Evolutionary conservation across 2,113 vertebrate species (phyloP), one percentile per base, ranked within the genome.

Genomic region (Protomyctophum bolini): DNA sequence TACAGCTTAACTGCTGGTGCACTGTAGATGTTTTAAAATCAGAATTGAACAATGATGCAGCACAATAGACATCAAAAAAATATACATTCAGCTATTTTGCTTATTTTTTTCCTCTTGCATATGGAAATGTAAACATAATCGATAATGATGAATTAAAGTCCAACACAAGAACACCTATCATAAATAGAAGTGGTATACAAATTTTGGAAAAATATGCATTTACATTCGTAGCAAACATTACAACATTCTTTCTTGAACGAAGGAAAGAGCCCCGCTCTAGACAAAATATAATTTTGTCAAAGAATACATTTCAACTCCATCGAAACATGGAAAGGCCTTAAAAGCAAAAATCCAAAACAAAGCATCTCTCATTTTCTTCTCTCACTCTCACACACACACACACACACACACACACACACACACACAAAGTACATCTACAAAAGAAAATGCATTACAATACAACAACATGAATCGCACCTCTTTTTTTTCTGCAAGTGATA

Each of bases 171-270:
- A 77, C 72, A 91, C 72, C 56, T 87, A 75, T 77, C 83, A 91
- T 84, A 91, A 92, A 92, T 89, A 90, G 79, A 89, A 87, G 84
- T 90, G 84, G 80, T 80, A 86, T 92, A 92, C 74, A 90, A 92
- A 90, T 89, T 82, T 77, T 90, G 80, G 77, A 91, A 91, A 92
- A 92, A 92, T 92, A 92, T 82, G 82, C 87, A 90, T 90, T 90
- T 91, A 90, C 87, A 89, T 89, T 90, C 68, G 78, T 90, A 90
- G 84, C 87, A 90, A 92, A 92, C 86, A 84, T 89, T 88, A 77
- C 82, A 21, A 86, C 77, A 67, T 21, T 89, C 86, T 74, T 8
- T 41, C 64, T 83, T 82, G 74, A 80, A 75, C 71, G 72, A 79
- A 66, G 77, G 66, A 86, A 83, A 88, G 77, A 88, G 76, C 80